phyloP scores from a whole-genome alignment of 2,888 invertebrate genomes.

The Hoplodrina ambigua region DNA sequence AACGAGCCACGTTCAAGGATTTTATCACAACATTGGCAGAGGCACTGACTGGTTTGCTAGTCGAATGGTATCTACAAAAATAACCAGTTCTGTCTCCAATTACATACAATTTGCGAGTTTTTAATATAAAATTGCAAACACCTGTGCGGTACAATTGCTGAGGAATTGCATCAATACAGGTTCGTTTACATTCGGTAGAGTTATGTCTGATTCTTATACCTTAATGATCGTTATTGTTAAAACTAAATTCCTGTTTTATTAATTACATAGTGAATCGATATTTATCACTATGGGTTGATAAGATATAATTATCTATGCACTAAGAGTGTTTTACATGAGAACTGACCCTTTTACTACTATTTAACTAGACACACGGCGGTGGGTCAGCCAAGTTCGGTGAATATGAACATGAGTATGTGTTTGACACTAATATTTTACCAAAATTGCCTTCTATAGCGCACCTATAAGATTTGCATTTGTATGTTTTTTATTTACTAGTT shows the following conservation, averaged over 20 bases:
- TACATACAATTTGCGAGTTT: constrained; percentile 18
- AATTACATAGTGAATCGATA: too few species aligned
- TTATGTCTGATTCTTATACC: background rate
- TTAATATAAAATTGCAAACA: constrained; percentile 29
- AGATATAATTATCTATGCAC: too few species aligned
- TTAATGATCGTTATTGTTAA: background rate
- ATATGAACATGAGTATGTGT: too few species aligned
- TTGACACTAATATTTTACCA: too few species aligned
- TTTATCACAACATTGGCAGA: constrained; percentile 7
- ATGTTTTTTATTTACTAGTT: too few species aligned
- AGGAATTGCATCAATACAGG: constrained; percentile 28
- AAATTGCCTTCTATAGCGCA: too few species aligned
- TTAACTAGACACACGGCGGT: too few species aligned
- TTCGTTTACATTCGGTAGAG: constrained; percentile 9
- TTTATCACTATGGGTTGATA: too few species aligned
- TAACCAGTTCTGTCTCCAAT: constrained; percentile 45
- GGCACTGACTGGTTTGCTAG: constrained; percentile 15
- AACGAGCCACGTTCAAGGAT: constrained; percentile 25
- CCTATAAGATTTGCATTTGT: too few species aligned
- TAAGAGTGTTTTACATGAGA: too few species aligned
- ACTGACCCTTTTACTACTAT: too few species aligned
- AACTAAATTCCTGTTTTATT: background rate
- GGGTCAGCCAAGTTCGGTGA: too few species aligned
- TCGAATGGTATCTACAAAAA: constrained; percentile 21
- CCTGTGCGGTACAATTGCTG: constrained; percentile 31